These are phyloP conservation scores for Parazoanthus darwini DNA, from an alignment of 92 coral and sea anemone species.

Conservation along the genomic window DNA sequence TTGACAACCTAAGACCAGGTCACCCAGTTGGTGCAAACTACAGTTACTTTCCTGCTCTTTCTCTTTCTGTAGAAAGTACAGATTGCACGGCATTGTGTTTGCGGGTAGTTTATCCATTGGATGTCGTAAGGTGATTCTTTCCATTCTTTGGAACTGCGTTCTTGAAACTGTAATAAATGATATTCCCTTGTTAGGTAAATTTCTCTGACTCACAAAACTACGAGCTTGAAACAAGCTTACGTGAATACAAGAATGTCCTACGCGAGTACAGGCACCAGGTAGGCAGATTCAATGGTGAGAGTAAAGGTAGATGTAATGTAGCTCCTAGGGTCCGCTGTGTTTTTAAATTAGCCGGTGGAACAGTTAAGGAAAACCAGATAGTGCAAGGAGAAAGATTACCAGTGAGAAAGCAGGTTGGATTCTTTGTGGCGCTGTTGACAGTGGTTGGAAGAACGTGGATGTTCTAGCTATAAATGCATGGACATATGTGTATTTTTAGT, in stretches of 20 bases:
- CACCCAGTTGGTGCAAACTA: too few species aligned
- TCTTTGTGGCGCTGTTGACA: background rate
- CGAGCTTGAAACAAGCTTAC: conserved; percentile 35
- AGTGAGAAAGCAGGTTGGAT: background rate
- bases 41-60: too few species aligned
- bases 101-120: background rate
- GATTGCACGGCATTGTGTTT: too few species aligned
- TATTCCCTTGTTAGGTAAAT: conserved; percentile 6
- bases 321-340: background rate
- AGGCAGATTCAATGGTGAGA: conserved; percentile 2
- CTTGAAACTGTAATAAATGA: background rate
- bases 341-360: too few species aligned
- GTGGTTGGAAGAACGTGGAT: background rate
- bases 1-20: too few species aligned
- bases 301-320: background rate
- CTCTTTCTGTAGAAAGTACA: too few species aligned
- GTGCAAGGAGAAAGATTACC: background rate
- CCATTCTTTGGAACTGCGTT: background rate
- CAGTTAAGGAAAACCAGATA: background rate
- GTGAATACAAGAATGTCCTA: conserved; percentile 26
- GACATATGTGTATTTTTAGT: too few species aligned
- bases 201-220: conserved; percentile 30
- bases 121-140: background rate
- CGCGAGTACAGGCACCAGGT: conserved; percentile 45
- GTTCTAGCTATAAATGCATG: too few species aligned